Percentiles rank a stretch among this genome's conserved stretches.
These are phyloP conservation scores for Micronycteris hirsuta DNA, from an alignment of 2,113 vertebrate genomes.

Conservation along the genomic window DNA sequence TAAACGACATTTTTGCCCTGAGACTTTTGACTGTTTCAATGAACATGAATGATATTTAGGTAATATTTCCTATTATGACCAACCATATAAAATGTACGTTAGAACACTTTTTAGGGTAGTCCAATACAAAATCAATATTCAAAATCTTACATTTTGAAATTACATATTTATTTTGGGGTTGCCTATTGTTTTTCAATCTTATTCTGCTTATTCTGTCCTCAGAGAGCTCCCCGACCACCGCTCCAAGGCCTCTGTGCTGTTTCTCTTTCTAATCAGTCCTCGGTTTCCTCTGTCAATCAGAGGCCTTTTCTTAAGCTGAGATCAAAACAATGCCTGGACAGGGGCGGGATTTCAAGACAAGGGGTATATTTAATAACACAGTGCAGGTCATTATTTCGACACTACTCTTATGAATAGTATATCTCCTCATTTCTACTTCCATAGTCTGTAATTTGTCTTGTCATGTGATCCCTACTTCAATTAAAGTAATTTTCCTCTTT, in stretches of 20 bases:
- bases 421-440: not conserved
- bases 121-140: not conserved
- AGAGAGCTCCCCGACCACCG: not conserved
- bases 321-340: not conserved
- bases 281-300: not conserved
- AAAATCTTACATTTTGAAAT: not conserved
- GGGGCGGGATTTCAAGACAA: not conserved
- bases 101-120: not conserved
- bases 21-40: not conserved
- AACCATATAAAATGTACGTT: not conserved
- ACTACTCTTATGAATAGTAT: not conserved
- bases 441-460: conserved; percentile 16
- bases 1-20: not conserved
- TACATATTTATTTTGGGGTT: not conserved
- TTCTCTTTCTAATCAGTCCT: not conserved
- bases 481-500: conserved; percentile 4
- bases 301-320: not conserved
- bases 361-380: not conserved
- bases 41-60: not conserved
- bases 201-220: not conserved
- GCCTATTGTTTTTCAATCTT: not conserved
- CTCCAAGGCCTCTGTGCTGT: not conserved
- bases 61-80: not conserved
- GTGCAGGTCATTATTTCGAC: not conserved
- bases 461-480: not conserved